These are phyloP conservation scores for Coregonus sp. DNA, from an alignment of 2,797 vertebrate genomes.

Conservation along the genomic window DNA sequence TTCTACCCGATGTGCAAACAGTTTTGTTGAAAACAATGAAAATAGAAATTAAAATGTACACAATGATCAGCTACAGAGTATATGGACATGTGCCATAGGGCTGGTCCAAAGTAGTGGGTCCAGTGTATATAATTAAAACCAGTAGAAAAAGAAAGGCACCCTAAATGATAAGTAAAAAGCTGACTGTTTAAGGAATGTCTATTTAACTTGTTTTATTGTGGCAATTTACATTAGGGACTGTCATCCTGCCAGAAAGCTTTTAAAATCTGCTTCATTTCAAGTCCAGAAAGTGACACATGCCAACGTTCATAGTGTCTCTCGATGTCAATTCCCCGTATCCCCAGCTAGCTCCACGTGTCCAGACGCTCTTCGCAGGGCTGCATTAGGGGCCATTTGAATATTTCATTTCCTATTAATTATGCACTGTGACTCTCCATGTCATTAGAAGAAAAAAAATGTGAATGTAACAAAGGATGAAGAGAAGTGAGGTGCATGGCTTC, in stretches of 20 bases:
- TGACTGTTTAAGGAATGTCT: slow-evolving; percentile 64
- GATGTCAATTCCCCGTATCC: slow-evolving; percentile 86
- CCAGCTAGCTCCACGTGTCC: slow-evolving; percentile 81
- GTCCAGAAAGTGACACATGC: slow-evolving; percentile 95
- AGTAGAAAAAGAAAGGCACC: slow-evolving; percentile 28
- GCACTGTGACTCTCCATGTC: slow-evolving; percentile 99
- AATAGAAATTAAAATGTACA: neutral
- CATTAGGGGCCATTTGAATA: slow-evolving; percentile 99
- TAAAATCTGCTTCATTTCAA: slow-evolving; percentile 86
- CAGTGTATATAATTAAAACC: slow-evolving; percentile 59
- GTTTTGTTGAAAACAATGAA: neutral
- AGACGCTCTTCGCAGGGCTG: slow-evolving; percentile 93
- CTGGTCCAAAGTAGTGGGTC: neutral
- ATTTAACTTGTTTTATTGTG: slow-evolving; percentile 81
- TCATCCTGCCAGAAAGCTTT: slow-evolving; percentile 86
- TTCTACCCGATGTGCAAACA: neutral
- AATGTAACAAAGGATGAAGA: slow-evolving; percentile 99
- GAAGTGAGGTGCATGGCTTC: slow-evolving; percentile 88
- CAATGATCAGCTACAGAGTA: neutral
- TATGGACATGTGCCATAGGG: neutral
- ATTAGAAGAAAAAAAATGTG: slow-evolving; percentile 95
- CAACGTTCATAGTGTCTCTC: slow-evolving; percentile 85
- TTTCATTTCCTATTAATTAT: slow-evolving; percentile 99
- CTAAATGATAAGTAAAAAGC: slow-evolving; percentile 66
- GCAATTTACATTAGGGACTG: slow-evolving; percentile 77